Evolutionary conservation across 2,797 vertebrate genomes (phyloP), one percentile per base, ranked within the genome.

Genomic region (Sorex maritimensis): DNA sequence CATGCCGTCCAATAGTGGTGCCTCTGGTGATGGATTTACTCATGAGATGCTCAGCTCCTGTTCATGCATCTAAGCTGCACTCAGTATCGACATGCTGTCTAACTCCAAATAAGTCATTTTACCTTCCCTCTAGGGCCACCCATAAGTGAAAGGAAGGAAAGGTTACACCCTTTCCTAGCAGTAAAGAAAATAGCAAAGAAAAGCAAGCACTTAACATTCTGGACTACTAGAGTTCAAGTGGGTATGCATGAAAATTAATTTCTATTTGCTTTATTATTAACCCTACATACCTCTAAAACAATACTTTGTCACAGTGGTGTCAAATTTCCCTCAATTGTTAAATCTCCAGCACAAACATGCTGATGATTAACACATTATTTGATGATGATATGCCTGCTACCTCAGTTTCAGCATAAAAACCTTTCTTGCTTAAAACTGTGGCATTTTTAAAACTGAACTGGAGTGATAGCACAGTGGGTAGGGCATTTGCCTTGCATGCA

Each of bases 191-290:
- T n/a, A 61, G 30, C 74, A 55, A 15, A 28, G 23, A 24, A 67
- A 68, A 71, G 11, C n/a, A 93, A 86, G 28, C 30, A 24, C 21
- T 55, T 77, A 69, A 12, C 63, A 19, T 30, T 80, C 8, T 61
- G n/a, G 11, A 81, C 38, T 85, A 44, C 3, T 17, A 68, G n/a
- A 88, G 46, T 34, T 38, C 34, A 82, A 81, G 10, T 23, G 11
- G 44, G 0, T 24, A 17, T 13, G 8, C 15, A 26, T 68, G 9
- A 3, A 74, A 61, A 83, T 58, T 61, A 17, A 81, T 81, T 92
- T 86, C 46, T 83, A 2, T 90, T 78, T 85, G 81, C 30, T 23
- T 68, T 91, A 52, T 34, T 34, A 67, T 78, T 85, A 93, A 79
- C 23, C 55, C 2, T 13, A 34, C 28, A 34, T n/a, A 79, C 58